Evolutionary conservation across 2,797 vertebrate genomes (phyloP), one percentile per base, ranked within the genome.

Genomic region (Gymnoscopelus braueri): DNA sequence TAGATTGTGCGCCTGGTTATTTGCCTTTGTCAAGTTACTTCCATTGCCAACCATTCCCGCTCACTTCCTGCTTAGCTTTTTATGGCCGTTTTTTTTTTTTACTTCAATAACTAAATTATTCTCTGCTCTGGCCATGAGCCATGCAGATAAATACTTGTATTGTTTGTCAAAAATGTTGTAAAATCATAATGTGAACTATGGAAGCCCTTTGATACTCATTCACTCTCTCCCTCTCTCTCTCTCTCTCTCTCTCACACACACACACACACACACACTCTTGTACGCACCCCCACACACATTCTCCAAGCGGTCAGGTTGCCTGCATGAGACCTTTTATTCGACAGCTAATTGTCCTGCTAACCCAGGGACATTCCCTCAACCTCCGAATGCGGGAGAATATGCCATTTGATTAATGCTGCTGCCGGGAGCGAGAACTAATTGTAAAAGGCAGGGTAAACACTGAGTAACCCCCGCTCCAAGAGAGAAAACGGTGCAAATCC

Each of bases 361-460:
- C 84, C 73, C 74, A 63, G 79, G 63, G 62, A 73, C 78, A 66
- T 81, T 85, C 79, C 71, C 69, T 80, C 82, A 71, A 72, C 84
- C 82, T 85, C 79, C 63, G 82, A 79, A 83, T 74, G 82, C 74
- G 71, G 5, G 65, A 86, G 82, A 86, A 80, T 72, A 79, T 61
- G 85, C 80, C 74, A 82, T 89, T 90, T 89, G 84, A 93, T 93
- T 90, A 91, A 91, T 91, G 89, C 78, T 72, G 74, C 78, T 75
- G 82, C 85, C 80, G 84, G 87, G 87, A 87, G 87, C 67, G 10
- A 82, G 85, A 88, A 90, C 87, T 92, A 92, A 93, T 92, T 93
- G 91, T 90, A 81, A 88, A 88, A 86, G 82, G 84, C 39, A 44
- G 86, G 85, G 92, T 91, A 92, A 93, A 93, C 89, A 92, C 88